Base-by-base conservation (phyloP, 2,888 invertebrate species). In the Aleiodes leptofemur region DNA sequence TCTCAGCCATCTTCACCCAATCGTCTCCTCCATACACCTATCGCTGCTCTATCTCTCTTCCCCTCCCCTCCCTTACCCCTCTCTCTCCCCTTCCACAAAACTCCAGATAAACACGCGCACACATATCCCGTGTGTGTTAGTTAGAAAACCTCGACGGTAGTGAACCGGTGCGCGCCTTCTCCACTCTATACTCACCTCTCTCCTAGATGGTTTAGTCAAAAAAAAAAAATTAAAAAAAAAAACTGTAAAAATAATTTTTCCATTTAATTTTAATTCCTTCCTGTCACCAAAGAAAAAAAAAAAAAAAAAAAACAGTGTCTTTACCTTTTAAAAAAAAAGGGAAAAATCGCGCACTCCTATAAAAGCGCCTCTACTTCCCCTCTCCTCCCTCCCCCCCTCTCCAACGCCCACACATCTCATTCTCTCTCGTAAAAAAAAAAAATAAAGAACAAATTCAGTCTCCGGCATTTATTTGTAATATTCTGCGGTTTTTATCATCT, bases 81-180 rank as follows among this genome's bases (percentile, higher is more conserved):
- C 69, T 66, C 69, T 76, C 66, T 59, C 72, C 23, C 23, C 23
- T 61, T 69, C 69, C 71, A 50, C 16, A 72, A 50, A 34, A 61
- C 72, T 55, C 64, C 51, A 43, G 9, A 43, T 43, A 43, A 43
- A 43, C 48, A 53, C 75, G 66, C 38, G 74, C 56, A 11, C 56
- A 66, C 31, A 50, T 74, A 61, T 74, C 79, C 79, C 61, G 69
- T 83, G 82, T 83, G 85, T 84, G 84, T 85, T 84, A 84, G 86
- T 86, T 83, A 83, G 84, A 71, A 80, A 84, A 82, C 83, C 86
- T 82, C 83, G 75, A 74, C 78, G 70, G 80, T 78, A 78, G 76
- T 83, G 43, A 78, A 84, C 86, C 86, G 87, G 86, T 85, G 86
- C 84, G 82, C 84, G 82, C 84, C 83, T 82, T 85, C 23, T 23